Base-by-base conservation (phyloP, 2,113 vertebrate species). In the Coryphaenoides rupestris region DNA sequence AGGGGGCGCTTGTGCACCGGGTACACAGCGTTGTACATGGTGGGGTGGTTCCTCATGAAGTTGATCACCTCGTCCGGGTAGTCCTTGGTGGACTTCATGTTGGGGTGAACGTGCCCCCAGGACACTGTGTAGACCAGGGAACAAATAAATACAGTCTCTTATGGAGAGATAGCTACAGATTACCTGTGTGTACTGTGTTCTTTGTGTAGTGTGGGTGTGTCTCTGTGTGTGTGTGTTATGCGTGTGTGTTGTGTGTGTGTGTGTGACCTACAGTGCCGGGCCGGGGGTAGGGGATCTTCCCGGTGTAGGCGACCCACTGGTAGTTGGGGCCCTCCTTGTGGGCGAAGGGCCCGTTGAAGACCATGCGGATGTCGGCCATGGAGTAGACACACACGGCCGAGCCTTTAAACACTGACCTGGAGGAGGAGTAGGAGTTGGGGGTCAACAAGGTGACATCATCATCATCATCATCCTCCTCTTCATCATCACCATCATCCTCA, bases 311-410 rank as follows among this genome's bases (percentile, higher is more conserved):
- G 89, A 99, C 94, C 97, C 96, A 98, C 85, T 99, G 97, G 85
- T 99, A 99, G 85, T 98, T 97, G 76, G 96, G 97, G 12, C 97
- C 96, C 62, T 99, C 96, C 74, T 98, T 98, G 88, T 99, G 97
- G 0, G 97, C 97, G 3, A 98, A 99, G 52, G 97, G 97, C 22
- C 97, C 97, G 0, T 99, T 98, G 89, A 99, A 99, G 75, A 98
- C 96, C 94, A 97, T 98, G 13, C 97, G 95, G 52, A 98, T 96
- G 81, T 99, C 97, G 0, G 95, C 93, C 97, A 99, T 99, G 54
- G 96, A 97, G 89, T 99, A 99, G 63, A 99, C 95, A 2, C 97
- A 99, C 62, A 98, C 95, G 0, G 97, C 96, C 0, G 96, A 98
- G 65, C 96, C 97, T 77, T 97, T 96, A 84, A 98, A 98, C 76